Evolutionary conservation across 2,888 invertebrate genomes (phyloP).

Genomic region (Hanleya hanleyi): DNA sequence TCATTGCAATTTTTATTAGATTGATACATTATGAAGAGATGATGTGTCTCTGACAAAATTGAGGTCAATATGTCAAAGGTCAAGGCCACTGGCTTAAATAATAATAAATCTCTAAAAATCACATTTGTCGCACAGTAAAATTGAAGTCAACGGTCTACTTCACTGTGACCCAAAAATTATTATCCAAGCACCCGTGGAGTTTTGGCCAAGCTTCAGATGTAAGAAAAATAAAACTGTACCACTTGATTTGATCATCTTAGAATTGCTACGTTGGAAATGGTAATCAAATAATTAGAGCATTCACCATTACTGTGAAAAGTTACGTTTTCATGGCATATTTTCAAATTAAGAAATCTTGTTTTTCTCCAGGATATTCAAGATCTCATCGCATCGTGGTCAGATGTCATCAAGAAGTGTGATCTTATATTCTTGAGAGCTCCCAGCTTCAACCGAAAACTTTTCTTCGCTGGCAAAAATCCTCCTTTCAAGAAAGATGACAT

Average conservation of each 20-base stretch:
- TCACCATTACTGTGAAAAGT: slow-evolving; percentile 3
- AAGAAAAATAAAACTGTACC: neutral
- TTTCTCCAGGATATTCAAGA: slow-evolving; percentile 82
- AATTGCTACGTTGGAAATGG: neutral
- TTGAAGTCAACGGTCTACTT: too few species aligned
- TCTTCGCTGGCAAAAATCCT: slow-evolving; percentile 84
- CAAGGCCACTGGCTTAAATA: too few species aligned
- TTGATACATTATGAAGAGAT: too few species aligned
- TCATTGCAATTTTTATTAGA: too few species aligned
- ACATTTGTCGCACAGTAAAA: too few species aligned
- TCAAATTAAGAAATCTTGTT: neutral
- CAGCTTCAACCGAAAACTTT: slow-evolving; percentile 80
- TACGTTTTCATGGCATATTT: neutral
- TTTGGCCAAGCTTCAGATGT: too few species aligned
- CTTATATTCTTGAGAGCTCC: slow-evolving; percentile 85
- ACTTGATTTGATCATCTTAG: neutral
- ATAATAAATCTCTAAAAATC: too few species aligned
- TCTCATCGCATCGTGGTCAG: slow-evolving; percentile 81
- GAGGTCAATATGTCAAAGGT: too few species aligned
- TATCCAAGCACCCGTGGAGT: too few species aligned
- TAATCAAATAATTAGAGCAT: too few species aligned
- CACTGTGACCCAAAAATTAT: too few species aligned
- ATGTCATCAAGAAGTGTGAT: slow-evolving; percentile 80
- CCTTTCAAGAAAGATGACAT: slow-evolving; percentile 75
- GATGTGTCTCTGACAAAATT: too few species aligned